phyloP scores from a whole-genome alignment of 2,113 vertebrate species.

The Phyllopteryx taeniolatus region DNA sequence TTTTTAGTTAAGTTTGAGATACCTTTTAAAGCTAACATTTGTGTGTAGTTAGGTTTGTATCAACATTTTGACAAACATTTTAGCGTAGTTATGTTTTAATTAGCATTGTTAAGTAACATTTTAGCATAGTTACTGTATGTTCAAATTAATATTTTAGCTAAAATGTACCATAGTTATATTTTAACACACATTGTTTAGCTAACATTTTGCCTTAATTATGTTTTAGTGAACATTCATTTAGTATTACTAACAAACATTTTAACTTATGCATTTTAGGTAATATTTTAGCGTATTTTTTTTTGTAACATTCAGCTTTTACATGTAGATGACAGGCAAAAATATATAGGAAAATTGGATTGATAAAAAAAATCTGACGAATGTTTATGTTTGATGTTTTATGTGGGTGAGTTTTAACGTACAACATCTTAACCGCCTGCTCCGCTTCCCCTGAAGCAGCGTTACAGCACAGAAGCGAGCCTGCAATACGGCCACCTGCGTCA shows the following conservation, averaged over 20 bases:
- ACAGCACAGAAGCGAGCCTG: slow-evolving; percentile 87
- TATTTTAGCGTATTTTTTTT: too few species aligned
- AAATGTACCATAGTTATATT: too few species aligned
- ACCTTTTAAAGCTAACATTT: too few species aligned
- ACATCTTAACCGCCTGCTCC: slow-evolving; percentile 28
- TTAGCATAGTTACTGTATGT: background rate
- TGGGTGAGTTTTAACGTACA: background rate
- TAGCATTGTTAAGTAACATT: background rate
- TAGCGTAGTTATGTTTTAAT: background rate
- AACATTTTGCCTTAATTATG: too few species aligned
- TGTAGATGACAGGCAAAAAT: background rate
- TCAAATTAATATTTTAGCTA: too few species aligned
- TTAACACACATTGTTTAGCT: too few species aligned
- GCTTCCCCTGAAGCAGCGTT: slow-evolving; percentile 75
- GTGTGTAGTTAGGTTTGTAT: too few species aligned
- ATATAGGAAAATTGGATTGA: background rate
- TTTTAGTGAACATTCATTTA: too few species aligned
- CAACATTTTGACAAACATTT: background rate
- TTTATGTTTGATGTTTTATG: background rate
- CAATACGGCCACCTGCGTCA: slow-evolving; percentile 94
- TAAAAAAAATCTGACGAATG: background rate
- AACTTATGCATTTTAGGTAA: too few species aligned
- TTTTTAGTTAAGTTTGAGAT: too few species aligned
- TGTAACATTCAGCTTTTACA: background rate
- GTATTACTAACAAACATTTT: too few species aligned